These are phyloP conservation scores for Cosmia pyralina DNA, from an alignment of 2,888 invertebrate species.

Conservation along the genomic window DNA sequence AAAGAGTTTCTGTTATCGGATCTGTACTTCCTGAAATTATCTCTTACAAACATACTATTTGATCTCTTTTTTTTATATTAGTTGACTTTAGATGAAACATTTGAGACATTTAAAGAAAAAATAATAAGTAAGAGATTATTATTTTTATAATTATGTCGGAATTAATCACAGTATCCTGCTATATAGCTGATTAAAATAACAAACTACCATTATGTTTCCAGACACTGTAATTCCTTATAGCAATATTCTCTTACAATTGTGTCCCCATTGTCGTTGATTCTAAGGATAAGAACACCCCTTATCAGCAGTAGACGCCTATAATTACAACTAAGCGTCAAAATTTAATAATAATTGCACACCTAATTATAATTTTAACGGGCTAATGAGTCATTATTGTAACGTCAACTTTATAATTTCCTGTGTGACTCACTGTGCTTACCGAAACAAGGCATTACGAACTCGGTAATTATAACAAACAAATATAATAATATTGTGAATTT, in stretches of 20 bases:
- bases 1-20: too few relatives aligned
- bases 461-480: conserved; percentile 3
- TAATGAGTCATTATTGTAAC: conserved; percentile 16
- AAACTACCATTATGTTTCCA: neutral
- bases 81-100: too few relatives aligned
- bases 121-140: neutral
- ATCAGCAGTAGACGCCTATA: neutral
- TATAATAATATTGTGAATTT: conserved; percentile 10
- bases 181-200: neutral
- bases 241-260: neutral
- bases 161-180: neutral
- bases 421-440: conserved; percentile 38
- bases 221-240: too few relatives aligned
- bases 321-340: conserved; percentile 9
- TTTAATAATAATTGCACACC: conserved; percentile 16
- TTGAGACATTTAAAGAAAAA: neutral
- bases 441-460: conserved; percentile 33
- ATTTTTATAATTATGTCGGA: too few relatives aligned
- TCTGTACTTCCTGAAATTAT: neutral
- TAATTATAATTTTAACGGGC: conserved; percentile 27
- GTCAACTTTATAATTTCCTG: conserved; percentile 53
- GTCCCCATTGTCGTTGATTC: neutral
- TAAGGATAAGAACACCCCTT: neutral
- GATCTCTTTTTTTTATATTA: neutral
- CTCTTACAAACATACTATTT: neutral